Conservation (phyloP, 2,113 vertebrate genomes). For the Brachypteracias leptosomus region DNA sequence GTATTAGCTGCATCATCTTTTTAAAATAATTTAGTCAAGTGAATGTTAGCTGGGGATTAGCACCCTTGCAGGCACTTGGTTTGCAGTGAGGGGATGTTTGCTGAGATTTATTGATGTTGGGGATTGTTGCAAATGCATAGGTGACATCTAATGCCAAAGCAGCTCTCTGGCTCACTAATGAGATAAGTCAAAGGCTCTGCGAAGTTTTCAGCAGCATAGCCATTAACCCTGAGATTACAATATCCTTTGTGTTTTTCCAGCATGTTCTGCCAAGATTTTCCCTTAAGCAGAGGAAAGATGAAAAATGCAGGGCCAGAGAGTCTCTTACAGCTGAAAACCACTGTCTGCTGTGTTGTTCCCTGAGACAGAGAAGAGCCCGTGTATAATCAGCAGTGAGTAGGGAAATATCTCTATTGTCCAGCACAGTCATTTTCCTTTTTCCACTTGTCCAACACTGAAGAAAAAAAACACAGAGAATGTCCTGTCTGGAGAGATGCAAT, state of each 20-base stretch:
- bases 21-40: constrained; percentile 62
- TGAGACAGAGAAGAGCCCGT: not conserved
- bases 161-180: constrained; percentile 30
- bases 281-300: constrained; percentile 32
- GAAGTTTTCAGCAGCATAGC: constrained; percentile 28
- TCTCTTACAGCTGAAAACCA: not conserved
- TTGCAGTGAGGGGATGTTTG: not conserved
- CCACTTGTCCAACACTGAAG: no score
- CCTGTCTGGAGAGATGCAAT: not conserved
- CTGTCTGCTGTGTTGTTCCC: not conserved
- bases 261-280: not conserved
- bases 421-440: no score
- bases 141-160: constrained; percentile 47
- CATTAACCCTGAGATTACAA: constrained; percentile 57
- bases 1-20: constrained; percentile 65
- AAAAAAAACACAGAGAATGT: not conserved
- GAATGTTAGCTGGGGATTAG: constrained; percentile 36
- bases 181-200: constrained; percentile 46
- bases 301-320: constrained; percentile 14
- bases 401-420: not conserved
- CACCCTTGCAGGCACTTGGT: not conserved
- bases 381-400: not conserved
- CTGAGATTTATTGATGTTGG: constrained; percentile 22
- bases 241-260: constrained; percentile 63
- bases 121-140: constrained; percentile 27